Base-by-base conservation (phyloP, 2,888 invertebrate species). In the Caenorhabditis auriculariae region DNA sequence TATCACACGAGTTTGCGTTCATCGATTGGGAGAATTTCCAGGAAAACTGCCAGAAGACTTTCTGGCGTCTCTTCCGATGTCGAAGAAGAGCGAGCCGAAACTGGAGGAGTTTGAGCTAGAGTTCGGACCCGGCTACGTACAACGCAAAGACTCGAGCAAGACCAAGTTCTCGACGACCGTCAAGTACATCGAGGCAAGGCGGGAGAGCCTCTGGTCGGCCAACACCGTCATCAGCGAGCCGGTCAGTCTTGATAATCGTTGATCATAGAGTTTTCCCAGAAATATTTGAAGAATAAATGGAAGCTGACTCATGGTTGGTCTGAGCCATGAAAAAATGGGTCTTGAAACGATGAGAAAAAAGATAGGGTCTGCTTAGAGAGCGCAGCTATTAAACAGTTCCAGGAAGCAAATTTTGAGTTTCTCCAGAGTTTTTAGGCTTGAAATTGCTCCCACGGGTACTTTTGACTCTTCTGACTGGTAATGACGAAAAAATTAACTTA, bases 91-190 rank as follows among this genome's bases (percentile, higher is more conserved):
- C 41, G 41, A 41, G 41, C n/a, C 41, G 7, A 38, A 46, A 37
- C 45, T 29, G 0, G 73, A 73, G 51, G 73, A 73, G 28, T 43
- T 71, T 6, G 73, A 73, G 37, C 28, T 73, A 41, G 69, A 73
- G 37, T 73, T 65, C 59, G 60, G 67, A 39, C 71, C 71, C 46
- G 73, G 71, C 17, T 73, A 71, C 45, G 73, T 73, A 39, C 67
- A 66, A 43, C 42, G 73, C 35, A 71, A 71, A 29, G 71, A 71
- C 49, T 73, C 73, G 15, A 71, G 56, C 39, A 56, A 54, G 52
- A 73, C 73, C 15, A 73, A 73, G 57, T 73, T 73, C 60, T 71
- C 73, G 9, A 73, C 73, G 3, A 66, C 66, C 17, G 71, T 73
- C 9, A 65, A 69, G 9, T 73, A 69, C 45, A 73, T 73, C 37